Percentiles rank a stretch among this genome's conserved stretches.
phyloP scores from a whole-genome alignment of 2,797 vertebrate species.

The Coracias cyanogaster region DNA sequence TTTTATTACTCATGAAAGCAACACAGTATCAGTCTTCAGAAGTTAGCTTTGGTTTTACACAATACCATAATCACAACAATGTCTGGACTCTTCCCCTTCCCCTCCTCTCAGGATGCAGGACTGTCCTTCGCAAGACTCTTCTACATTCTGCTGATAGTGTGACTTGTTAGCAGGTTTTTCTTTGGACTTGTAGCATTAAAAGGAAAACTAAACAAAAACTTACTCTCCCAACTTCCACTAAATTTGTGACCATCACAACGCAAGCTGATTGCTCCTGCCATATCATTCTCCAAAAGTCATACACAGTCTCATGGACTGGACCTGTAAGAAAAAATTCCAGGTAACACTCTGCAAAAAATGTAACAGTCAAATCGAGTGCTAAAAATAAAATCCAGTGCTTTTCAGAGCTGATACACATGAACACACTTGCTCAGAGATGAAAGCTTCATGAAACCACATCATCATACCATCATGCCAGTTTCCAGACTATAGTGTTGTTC shows the following conservation, averaged over 20 bases:
- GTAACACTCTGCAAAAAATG: not conserved
- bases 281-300: conserved; percentile 99
- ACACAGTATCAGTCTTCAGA: not conserved
- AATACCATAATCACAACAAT: not conserved
- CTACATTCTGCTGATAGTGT: not conserved
- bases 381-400: conserved; percentile 1
- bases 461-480: not conserved
- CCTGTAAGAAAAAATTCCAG: conserved; percentile 78
- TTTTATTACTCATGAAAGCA: not conserved
- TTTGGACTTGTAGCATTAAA: not conserved
- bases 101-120: not conserved
- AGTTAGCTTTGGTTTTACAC: not conserved
- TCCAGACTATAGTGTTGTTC: not conserved
- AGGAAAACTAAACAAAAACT: conserved; percentile 55
- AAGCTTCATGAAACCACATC: conserved; percentile 27
- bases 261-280: conserved; percentile 99
- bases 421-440: not conserved
- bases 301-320: conserved; percentile 98
- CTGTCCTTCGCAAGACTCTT: not conserved
- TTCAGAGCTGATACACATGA: not conserved
- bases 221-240: conserved; percentile 99
- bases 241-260: conserved; percentile 98
- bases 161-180: not conserved
- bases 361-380: not conserved
- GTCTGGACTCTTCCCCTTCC: not conserved